Evolutionary conservation across 2,797 vertebrate genomes (phyloP).

Genomic region (Notolabrus celidotus): DNA sequence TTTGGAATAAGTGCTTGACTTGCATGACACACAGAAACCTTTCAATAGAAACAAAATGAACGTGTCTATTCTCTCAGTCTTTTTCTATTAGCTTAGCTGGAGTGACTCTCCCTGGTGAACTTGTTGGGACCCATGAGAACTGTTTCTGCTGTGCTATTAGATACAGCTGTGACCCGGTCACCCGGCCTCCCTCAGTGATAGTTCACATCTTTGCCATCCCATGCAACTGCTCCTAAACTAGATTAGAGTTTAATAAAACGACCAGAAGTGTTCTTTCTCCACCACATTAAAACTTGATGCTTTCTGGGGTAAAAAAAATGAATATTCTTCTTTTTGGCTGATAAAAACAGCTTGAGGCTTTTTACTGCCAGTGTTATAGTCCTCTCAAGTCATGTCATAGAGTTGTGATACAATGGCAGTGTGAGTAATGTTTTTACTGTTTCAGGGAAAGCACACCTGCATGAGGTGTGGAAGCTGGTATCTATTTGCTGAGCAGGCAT

Average conservation of each 20-base stretch:
- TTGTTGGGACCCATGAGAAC: slow-evolving; percentile 38
- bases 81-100: slow-evolving; percentile 17
- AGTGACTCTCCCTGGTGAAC: slow-evolving; percentile 31
- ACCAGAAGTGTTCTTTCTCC: slow-evolving; percentile 5
- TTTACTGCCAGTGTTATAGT: neutral
- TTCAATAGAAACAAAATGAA: too few relatives aligned
- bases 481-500: slow-evolving; percentile 30
- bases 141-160: slow-evolving; percentile 27
- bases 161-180: slow-evolving; percentile 50
- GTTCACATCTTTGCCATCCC: slow-evolving; percentile 16
- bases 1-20: slow-evolving; percentile 23
- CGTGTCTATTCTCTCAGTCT: slow-evolving; percentile 29
- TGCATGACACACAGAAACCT: slow-evolving; percentile 16
- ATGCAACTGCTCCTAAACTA: slow-evolving; percentile 16
- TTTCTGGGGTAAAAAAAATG: neutral
- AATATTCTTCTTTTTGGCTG: neutral
- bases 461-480: neutral
- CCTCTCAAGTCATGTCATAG: slow-evolving; percentile 1
- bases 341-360: neutral
- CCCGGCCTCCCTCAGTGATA: slow-evolving; percentile 34
- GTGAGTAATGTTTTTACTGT: neutral
- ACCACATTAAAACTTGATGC: slow-evolving; percentile 17
- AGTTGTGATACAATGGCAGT: neutral
- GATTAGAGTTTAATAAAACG: slow-evolving; percentile 9
- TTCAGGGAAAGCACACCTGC: slow-evolving; percentile 5